Evolutionary conservation across 23 tunicate species (phyloP), one percentile per base, ranked within the genome.

Genomic region (Corella eumyota): DNA sequence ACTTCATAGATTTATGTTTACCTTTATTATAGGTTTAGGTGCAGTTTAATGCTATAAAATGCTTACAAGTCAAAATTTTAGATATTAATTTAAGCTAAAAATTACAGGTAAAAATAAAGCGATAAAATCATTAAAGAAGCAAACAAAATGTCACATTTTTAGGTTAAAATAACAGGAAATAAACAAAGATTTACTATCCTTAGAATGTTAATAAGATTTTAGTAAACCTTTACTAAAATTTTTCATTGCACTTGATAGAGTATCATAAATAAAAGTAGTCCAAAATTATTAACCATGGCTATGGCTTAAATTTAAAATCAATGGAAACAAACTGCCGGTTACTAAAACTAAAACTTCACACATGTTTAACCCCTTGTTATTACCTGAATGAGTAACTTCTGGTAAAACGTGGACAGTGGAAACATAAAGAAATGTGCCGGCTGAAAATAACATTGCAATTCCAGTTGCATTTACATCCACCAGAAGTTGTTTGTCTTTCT

Each of bases 331-430:
- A 57, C 71, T 55, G 45, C 98, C 98, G 1, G 56, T 29, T 3
- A 92, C 86, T 25, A 92, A 59, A 30, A 92, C 34, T n/a, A 53
- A 29, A 28, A 92, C 85, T 56, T 92, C 92, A 35, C 34, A 64
- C 38, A 56, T 31, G 61, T 50, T 57, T 32, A 92, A 77, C 35
- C 73, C 40, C 31, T 62, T 52, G 52, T 70, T 68, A 21, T 40
- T 35, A 36, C 46, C 66, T 25, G 88, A 71, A 45, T 77, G 98
- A 20, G 85, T 44, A 65, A 82, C 62, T 52, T 92, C 98, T 31
- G 98, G 93, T 33, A 92, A 54, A 32, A 92, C 93, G 59, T 92
- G 98, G 40, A 92, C 98, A 0, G 98, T 92, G 40, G 98, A 93
- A 30, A 92, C 98, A 53, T 92, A 92, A 6, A 92, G 64, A 71